These are phyloP conservation scores for Chelon auratus DNA, from an alignment of 2,797 vertebrate genomes.

Conservation along the genomic window DNA sequence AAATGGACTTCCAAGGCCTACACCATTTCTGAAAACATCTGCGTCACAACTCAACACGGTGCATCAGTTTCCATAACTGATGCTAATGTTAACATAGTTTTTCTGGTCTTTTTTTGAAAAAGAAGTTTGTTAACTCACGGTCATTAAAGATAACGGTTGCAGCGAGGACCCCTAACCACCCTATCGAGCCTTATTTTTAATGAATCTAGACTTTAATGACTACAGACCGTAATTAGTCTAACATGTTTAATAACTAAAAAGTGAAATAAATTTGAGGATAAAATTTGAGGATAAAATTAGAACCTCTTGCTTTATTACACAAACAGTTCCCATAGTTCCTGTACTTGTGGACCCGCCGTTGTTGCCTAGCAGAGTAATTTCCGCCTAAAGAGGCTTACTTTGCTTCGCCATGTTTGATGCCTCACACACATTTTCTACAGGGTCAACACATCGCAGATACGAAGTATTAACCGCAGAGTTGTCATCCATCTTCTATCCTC, in stretches of 20 bases:
- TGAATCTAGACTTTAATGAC: background rate
- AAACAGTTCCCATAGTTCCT: background rate
- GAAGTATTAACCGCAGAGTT: background rate
- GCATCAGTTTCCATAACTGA: no score
- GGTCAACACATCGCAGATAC: background rate
- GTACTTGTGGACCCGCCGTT: background rate
- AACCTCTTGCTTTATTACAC: background rate
- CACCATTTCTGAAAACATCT: no score
- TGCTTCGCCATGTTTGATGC: no score
- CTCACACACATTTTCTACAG: no score
- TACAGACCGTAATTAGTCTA: background rate
- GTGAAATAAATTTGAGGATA: background rate
- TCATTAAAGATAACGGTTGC: background rate
- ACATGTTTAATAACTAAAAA: background rate
- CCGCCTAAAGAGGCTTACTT: no score
- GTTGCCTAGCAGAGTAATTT: background rate
- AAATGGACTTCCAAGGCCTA: no score
- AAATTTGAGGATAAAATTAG: background rate
- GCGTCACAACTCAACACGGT: no score
- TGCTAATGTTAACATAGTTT: no score
- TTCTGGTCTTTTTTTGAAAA: no score
- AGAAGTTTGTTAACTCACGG: background rate
- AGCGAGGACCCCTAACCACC: background rate
- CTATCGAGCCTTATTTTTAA: background rate
- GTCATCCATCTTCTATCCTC: background rate